phyloP scores from a whole-genome alignment of 2,113 vertebrate species.

The Ailuropoda melanoleuca region DNA sequence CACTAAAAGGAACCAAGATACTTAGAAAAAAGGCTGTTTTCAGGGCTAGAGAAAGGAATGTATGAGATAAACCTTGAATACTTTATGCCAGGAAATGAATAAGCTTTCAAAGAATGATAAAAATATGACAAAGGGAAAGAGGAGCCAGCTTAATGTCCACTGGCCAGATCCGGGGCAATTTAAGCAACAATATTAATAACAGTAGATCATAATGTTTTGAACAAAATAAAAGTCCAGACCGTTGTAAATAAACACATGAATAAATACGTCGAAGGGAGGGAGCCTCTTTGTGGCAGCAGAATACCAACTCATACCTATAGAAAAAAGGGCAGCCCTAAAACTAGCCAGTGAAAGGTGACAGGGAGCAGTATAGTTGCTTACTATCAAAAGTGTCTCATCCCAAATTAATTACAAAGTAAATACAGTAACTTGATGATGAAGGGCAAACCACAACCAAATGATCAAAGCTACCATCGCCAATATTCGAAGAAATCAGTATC shows the following conservation, averaged over 20 bases:
- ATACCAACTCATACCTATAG: neutral
- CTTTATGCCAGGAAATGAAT: neutral
- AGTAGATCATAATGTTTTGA: neutral
- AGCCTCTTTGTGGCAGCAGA: neutral
- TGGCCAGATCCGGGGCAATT: neutral
- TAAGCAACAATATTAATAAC: neutral
- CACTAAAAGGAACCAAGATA: neutral
- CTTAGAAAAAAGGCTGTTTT: neutral
- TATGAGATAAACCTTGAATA: neutral
- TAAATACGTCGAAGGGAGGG: neutral
- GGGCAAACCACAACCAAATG: neutral
- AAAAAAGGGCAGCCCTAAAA: neutral
- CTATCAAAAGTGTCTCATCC: neutral
- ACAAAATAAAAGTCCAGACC: neutral
- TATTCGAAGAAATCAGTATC: neutral
- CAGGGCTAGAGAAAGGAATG: neutral
- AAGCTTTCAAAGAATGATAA: neutral
- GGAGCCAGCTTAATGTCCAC: neutral
- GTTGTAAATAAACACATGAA: neutral
- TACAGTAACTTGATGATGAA: neutral
- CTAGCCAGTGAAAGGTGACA: neutral
- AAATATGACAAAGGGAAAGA: neutral
- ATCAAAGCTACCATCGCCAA: neutral
- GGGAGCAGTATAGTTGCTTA: neutral
- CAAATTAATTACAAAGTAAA: slow-evolving; percentile 27